Evolutionary conservation across 2,113 vertebrate species (phyloP), one percentile per base, ranked within the genome.

Genomic region (Phocoena sinus): DNA sequence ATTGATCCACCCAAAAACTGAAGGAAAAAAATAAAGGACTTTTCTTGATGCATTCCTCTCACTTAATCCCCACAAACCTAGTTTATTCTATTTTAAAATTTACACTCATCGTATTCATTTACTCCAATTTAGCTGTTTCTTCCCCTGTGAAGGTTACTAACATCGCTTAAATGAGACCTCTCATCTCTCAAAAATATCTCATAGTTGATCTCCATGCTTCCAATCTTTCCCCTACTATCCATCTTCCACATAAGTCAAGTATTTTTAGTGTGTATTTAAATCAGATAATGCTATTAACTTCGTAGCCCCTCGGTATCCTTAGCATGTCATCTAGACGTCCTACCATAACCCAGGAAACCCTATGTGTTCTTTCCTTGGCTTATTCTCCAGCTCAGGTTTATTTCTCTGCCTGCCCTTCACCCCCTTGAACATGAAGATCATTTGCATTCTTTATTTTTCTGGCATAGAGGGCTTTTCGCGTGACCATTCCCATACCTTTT

Each of bases 11-110:
- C 8, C 11, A 12, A 41, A 60, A 38, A 60, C 50, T 62, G 5
- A 79, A 17, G 5, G 13, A 26, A 25, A 71, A 89, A 87, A 38
- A 36, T 23, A 50, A 71, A 71, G 44, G 26, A 12, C 3, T n/a
- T 77, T 62, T 8, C 4, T 58, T 23, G 8, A 50, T 38, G 8
- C 3, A 17, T 12, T 83, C 11, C 8, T 65, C 13, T 47, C 8
- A 53, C 11, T 73, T 10, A 81, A 38, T 28, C 36, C 25, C 1
- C 2, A 17, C 8, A 81, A 81, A 21, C 11, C 76, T 31, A 60
- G 15, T 60, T 76, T 28, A 67, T n/a, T 94, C 31, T 82, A 12
- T 38, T 93, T 89, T 89, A 65, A 91, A 81, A 41, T 86, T 38
- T 47, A 28, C 7, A 53, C 20, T 68, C 10, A 31, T 58, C 3